phyloP scores from a whole-genome alignment of 1,140 invertebrate genomes.

The Holotrichia oblita region DNA sequence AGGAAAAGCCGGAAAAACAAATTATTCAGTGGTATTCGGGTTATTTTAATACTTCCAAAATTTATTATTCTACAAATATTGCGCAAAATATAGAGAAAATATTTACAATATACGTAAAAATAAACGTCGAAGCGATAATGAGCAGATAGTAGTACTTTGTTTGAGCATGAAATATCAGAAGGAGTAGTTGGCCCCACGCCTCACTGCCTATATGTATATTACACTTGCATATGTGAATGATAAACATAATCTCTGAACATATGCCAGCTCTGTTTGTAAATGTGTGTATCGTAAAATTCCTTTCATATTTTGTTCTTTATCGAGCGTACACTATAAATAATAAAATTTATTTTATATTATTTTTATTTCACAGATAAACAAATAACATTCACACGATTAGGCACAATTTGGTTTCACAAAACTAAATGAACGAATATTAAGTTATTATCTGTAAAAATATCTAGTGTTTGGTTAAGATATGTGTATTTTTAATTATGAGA shows the following conservation, averaged over 20 bases:
- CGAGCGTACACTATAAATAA: neutral
- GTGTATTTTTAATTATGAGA: too few species aligned
- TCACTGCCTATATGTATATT: neutral
- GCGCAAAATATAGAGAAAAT: neutral
- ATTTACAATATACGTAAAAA: constrained; percentile 10
- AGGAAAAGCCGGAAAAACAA: neutral
- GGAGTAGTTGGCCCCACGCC: neutral
- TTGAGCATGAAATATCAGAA: neutral
- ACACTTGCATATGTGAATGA: neutral
- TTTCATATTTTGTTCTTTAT: constrained; percentile 1
- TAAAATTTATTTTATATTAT: neutral
- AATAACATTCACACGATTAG: neutral
- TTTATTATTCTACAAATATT: neutral
- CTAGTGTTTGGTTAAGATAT: too few species aligned
- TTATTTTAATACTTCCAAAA: neutral
- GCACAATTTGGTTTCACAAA: neutral
- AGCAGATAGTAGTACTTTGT: neutral
- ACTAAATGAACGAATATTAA: neutral
- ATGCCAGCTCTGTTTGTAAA: neutral
- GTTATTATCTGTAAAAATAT: neutral
- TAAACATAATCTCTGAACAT: constrained; percentile 12
- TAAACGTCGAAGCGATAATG: constrained; percentile 1
- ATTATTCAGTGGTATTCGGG: neutral
- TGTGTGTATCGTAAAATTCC: constrained; percentile 20
- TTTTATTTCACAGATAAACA: too few species aligned